A percentile compares a stretch with the other conserved stretches of the same genome.
Conservation (phyloP, 2,797 vertebrate species). For the Artibeus jamaicensis region DNA sequence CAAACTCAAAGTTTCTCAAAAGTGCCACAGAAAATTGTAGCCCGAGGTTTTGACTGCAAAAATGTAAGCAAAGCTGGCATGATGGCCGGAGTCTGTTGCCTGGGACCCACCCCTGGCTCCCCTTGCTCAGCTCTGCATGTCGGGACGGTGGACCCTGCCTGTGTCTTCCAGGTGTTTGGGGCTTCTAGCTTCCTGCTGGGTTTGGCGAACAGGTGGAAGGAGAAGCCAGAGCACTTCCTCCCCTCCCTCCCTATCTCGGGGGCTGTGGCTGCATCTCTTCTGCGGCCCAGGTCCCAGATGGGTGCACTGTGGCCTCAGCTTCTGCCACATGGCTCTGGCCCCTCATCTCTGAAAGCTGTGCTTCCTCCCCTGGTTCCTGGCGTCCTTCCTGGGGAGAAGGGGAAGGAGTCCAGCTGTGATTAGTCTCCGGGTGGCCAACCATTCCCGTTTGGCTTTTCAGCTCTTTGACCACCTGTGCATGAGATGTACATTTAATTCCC, state of each 20-base stretch:
- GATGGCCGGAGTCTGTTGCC: not conserved
- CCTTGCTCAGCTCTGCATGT: not conserved
- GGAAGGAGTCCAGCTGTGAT: not conserved
- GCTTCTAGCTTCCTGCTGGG: not conserved
- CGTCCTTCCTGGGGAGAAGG: not conserved
- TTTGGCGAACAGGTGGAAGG: not conserved
- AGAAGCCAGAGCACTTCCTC: not conserved
- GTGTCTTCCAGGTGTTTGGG: not conserved
- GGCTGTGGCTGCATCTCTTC: not conserved
- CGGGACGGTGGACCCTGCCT: not conserved
- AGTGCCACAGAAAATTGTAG: not conserved
- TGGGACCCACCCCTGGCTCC: not conserved
- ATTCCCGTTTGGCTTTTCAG: not conserved
- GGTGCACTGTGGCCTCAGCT: not conserved
- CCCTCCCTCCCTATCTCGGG: not conserved
- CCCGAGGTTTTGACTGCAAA: not conserved
- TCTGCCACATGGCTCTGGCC: not conserved
- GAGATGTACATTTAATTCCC: not conserved
- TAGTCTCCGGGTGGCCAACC: not conserved
- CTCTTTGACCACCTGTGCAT: not conserved
- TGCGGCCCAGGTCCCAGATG: not conserved
- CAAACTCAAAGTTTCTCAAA: not conserved
- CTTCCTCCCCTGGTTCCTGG: not conserved
- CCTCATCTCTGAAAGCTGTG: not conserved
- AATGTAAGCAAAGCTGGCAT: not conserved